Evolutionary conservation across 1,140 invertebrate genomes (phyloP), one percentile per base, ranked within the genome.

Genomic region (Macrocentrus cingulum): DNA sequence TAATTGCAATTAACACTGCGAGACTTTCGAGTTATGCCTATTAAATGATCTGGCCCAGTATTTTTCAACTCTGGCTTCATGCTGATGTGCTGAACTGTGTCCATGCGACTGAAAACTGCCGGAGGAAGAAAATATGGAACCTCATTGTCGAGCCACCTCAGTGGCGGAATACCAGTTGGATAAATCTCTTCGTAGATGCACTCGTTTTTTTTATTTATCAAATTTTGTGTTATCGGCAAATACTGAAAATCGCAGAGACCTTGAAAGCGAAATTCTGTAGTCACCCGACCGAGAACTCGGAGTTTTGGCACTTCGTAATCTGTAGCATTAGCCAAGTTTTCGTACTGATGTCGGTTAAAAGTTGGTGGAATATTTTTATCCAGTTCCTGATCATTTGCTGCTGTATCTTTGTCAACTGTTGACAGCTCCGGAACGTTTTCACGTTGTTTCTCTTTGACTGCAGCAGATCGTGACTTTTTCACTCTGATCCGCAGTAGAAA

Each of bases 221-320:
- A 75, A 56, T 56, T 71, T 52, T 75, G 69, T 39, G 77, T 70
- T 61, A 94, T 81, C 18, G 95, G 92, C 39, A 97, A 74, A 76
- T 89, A 97, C 80, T 97, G 94, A 76, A 94, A 97, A 77, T 98
- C 95, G 76, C 86, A 89, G 56, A 96, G 77, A 68, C 90, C 84
- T 66, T 85, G 84, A 81, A 92, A 94, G 72, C 82, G 86, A 72
- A 89, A 90, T 61, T 85, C 84, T 36, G 81, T 84, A 15, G 84
- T 82, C 20, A 91, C 82, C 61, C 81, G 76, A 4, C 91, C 92
- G 7, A 93, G 64, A 66, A 92, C 80, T 69, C 82, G 79, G 13
- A 74, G 62, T 56, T 67, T 64, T 32, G 75, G 69, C 9, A 77
- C 53, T 32, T 68, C 45, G 13, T 71, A 71, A n/a, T 70, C 50